Conservation (phyloP, 2,113 vertebrate species). For the Apodemus speciosus region DNA sequence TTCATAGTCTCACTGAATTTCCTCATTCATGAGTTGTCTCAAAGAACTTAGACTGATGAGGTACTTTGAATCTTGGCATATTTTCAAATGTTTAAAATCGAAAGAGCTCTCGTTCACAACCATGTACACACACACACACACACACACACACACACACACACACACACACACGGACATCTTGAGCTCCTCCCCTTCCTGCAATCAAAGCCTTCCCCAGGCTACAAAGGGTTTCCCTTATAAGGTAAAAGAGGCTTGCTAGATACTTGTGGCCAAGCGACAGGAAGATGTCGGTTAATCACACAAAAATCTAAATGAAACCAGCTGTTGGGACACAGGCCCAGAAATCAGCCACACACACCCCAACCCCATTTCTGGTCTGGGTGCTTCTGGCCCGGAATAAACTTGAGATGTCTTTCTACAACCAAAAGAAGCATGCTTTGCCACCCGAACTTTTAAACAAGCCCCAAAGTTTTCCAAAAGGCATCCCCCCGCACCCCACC, state of each 20-base stretch:
- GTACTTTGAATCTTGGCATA: neutral
- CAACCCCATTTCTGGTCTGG: neutral
- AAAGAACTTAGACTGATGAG: neutral
- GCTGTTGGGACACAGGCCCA: constrained; percentile 81
- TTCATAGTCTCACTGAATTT: neutral
- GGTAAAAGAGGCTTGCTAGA: constrained; percentile 85
- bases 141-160: constrained; percentile 71
- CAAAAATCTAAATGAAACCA: constrained; percentile 86
- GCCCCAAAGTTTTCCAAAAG: constrained; percentile 42
- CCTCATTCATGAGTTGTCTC: neutral
- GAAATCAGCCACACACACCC: constrained; percentile 68
- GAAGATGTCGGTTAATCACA: constrained; percentile 86
- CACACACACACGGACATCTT: constrained; percentile 19
- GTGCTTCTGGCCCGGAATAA: constrained; percentile 2
- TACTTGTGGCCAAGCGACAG: constrained; percentile 85
- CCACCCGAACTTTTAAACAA: constrained; percentile 35
- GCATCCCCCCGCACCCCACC: neutral
- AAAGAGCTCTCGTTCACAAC: neutral
- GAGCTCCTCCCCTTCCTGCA: constrained; percentile 84
- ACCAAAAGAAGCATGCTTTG: neutral
- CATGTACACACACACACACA: neutral
- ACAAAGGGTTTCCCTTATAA: constrained; percentile 86
- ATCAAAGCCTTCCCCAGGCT: constrained; percentile 81
- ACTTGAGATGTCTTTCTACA: neutral
- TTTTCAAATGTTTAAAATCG: neutral